Percentiles rank a stretch among this genome's conserved stretches.
Evolutionary conservation across 2,797 vertebrate genomes (phyloP).

Genomic region (Acanthornis magna): DNA sequence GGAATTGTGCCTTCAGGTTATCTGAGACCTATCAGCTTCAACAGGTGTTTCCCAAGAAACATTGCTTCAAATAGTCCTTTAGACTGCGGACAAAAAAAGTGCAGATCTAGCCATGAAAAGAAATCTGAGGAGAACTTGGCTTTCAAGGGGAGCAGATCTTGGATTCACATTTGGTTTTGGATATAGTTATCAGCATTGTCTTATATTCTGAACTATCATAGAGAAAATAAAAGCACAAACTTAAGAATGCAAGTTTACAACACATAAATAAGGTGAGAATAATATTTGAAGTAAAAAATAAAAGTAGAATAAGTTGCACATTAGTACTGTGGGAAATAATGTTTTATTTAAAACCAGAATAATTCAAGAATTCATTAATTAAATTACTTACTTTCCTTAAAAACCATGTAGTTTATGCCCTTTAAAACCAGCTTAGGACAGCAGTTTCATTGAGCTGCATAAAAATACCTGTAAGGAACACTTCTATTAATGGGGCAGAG

Average conservation of each 20-base stretch:
- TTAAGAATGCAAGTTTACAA: neutral
- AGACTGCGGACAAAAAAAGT: neutral
- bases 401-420: neutral
- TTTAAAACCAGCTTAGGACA: neutral
- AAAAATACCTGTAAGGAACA: neutral
- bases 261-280: neutral
- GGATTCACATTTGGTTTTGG: neutral
- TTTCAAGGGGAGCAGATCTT: neutral
- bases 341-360: neutral
- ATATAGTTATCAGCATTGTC: neutral
- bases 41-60: neutral
- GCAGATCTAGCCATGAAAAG: neutral
- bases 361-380: neutral
- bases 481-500: neutral
- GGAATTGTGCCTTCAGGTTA: neutral
- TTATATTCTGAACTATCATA: neutral
- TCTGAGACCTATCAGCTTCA: neutral
- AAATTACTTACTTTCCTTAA: neutral
- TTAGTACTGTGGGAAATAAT: neutral
- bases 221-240: neutral
- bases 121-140: neutral
- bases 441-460: neutral
- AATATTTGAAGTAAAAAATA: neutral
- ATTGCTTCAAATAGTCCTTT: neutral
- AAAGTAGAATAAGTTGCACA: neutral